Percentiles rank a stretch among this genome's conserved stretches.
Conservation (phyloP, 2,113 vertebrate genomes). For the Dipodomys ordii region DNA sequence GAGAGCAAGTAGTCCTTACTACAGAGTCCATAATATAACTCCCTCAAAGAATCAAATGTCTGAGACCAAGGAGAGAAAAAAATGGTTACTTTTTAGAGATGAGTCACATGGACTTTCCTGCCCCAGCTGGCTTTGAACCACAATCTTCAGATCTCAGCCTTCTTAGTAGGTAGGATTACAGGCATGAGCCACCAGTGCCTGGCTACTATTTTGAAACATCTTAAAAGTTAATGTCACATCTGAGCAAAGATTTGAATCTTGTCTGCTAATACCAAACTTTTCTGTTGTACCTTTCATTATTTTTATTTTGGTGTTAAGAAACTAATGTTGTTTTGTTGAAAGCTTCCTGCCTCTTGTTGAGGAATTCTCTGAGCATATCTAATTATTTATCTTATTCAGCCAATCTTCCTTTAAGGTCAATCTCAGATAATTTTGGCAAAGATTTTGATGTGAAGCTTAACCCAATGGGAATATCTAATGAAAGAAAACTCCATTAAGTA, state of each 20-base stretch:
- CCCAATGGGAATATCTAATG: not conserved
- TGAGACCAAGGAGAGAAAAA: not conserved
- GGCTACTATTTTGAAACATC: not conserved
- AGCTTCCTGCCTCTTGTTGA: not conserved
- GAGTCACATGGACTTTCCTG: no score
- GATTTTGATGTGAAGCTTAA: conserved; percentile 34
- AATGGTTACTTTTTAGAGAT: no score
- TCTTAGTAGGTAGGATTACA: no score
- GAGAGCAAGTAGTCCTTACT: no score
- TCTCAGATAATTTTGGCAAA: conserved; percentile 11
- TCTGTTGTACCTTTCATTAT: not conserved
- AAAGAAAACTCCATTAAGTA: not conserved
- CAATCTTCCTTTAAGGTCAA: not conserved
- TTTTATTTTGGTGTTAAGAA: not conserved
- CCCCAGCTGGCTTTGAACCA: no score
- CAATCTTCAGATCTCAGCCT: no score
- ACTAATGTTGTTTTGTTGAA: not conserved
- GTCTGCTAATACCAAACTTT: not conserved
- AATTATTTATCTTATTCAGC: not conserved
- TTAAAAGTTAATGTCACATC: not conserved
- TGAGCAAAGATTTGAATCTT: no score
- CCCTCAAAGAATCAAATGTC: not conserved
- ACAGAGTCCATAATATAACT: not conserved
- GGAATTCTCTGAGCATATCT: not conserved
- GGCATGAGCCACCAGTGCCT: no score